Evolutionary conservation across 2,888 invertebrate species (phyloP), one percentile per base, ranked within the genome.

Genomic region (Oxystoma pomonae): DNA sequence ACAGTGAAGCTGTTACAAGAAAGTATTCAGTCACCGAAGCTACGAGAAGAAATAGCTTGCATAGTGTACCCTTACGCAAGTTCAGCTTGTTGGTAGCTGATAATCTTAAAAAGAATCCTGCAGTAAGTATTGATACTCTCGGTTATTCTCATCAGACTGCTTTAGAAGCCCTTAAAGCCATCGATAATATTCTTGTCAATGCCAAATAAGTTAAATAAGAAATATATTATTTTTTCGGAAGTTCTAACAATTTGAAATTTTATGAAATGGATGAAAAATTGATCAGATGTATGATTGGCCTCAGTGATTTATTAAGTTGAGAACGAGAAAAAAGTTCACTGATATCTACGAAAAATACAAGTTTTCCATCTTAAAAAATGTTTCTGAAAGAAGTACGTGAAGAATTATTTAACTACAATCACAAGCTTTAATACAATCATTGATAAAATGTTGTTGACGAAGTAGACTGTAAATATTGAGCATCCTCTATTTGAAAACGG

Each of bases 241-340:
- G 52, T 7, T 59, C 22, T 0, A 68, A 66, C 17, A 66, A 69
- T 52, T 51, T 72, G 20, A 68, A 63, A 59, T 72, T 61, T 61
- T 72, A 68, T 57, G 71, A 72, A 62, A 66, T 71, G 1, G 70
- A 71, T 52, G 71, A 72, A 22, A 66, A 64, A 53, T 58, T 68
- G 1, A 69, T 72, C 16, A 65, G 63, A 16, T 65, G 68, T 5
- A 67, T 68, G 67, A 67, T 72, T n/a, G 61, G 62, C 1, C 53
- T 72, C 55, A 67, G 69, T n/a, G 64, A 69, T n/a, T 22, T 72
- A 22, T 58, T 64, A n/a, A n/a, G n/a, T n/a, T n/a, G n/a, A n/a
- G n/a, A n/a, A n/a, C n/a, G n/a, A n/a, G n/a, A n/a, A n/a, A n/a
- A n/a, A n/a, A n/a, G n/a, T n/a, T n/a, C n/a, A n/a, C n/a, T n/a